Evolutionary conservation across 2,113 vertebrate genomes (phyloP).

Genomic region (Saguinus midas): DNA sequence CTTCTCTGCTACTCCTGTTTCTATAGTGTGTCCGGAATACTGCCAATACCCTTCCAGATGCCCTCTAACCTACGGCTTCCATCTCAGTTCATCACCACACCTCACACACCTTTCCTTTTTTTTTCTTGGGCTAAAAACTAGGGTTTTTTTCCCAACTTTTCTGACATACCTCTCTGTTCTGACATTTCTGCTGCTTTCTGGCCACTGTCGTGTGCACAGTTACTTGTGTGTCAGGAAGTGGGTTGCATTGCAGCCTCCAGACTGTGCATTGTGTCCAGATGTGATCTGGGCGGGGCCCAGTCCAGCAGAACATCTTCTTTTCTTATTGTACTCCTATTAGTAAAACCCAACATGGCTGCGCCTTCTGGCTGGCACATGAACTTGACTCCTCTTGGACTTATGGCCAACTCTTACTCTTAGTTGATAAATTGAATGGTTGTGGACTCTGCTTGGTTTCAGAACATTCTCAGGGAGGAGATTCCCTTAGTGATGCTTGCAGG

Average conservation of each 20-base stretch:
- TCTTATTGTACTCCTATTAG: neutral
- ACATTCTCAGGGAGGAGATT: too few relatives aligned
- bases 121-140: neutral
- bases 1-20: neutral
- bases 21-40: neutral
- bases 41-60: neutral
- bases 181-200: neutral
- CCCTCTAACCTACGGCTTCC: too few relatives aligned
- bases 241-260: fast-evolving
- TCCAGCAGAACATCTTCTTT: neutral
- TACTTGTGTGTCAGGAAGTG: neutral
- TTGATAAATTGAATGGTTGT: neutral
- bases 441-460: neutral
- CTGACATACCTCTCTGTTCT: neutral
- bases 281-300: neutral
- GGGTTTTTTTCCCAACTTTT: neutral
- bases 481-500: neutral
- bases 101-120: neutral
- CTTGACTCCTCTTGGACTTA: neutral
- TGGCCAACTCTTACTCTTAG: too few relatives aligned
- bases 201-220: neutral
- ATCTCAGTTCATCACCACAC: neutral
- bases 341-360: neutral
- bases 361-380: neutral
- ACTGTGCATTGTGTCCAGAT: neutral